Evolutionary conservation across 2,113 vertebrate genomes (phyloP).

Genomic region (Hippocampus barbouri): DNA sequence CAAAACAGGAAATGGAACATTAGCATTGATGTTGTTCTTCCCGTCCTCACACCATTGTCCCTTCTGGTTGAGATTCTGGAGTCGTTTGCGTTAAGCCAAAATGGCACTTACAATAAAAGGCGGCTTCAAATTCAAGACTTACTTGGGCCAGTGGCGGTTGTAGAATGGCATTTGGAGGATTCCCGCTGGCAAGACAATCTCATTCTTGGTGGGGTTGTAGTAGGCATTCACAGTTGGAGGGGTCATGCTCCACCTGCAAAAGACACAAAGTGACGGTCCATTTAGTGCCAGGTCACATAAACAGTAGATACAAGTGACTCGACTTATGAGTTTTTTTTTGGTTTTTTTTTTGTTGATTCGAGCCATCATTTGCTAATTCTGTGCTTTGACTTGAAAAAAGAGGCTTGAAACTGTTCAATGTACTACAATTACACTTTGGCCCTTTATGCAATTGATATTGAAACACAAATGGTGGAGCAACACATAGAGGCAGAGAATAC

Average conservation of each 20-base stretch:
- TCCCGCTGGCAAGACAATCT: conserved; percentile 93
- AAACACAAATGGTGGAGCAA: not conserved
- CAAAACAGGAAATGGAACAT: not conserved
- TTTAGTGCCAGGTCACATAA: not conserved
- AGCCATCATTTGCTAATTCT: too few species aligned
- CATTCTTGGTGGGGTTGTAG: conserved; percentile 96
- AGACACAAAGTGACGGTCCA: not conserved
- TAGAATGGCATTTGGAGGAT: conserved; percentile 95
- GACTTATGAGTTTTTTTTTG: too few species aligned
- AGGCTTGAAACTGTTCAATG: too few species aligned
- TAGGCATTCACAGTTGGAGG: conserved; percentile 93
- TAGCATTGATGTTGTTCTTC: not conserved
- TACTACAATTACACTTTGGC: too few species aligned
- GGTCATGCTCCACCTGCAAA: conserved; percentile 95
- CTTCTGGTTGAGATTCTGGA: too few species aligned
- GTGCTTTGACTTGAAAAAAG: too few species aligned
- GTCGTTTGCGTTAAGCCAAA: too few species aligned
- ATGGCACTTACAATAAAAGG: too few species aligned
- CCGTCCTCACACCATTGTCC: too few species aligned
- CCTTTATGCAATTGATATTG: too few species aligned
- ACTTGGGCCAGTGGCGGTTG: conserved; percentile 85
- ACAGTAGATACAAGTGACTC: not conserved
- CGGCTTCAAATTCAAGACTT: conserved; percentile 39
- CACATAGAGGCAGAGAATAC: not conserved
- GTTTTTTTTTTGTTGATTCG: too few species aligned